Evolutionary conservation across 30 jellyfish, hydroid and myxozoan species (phyloP).

Genomic region (Morbakka virulenta): DNA sequence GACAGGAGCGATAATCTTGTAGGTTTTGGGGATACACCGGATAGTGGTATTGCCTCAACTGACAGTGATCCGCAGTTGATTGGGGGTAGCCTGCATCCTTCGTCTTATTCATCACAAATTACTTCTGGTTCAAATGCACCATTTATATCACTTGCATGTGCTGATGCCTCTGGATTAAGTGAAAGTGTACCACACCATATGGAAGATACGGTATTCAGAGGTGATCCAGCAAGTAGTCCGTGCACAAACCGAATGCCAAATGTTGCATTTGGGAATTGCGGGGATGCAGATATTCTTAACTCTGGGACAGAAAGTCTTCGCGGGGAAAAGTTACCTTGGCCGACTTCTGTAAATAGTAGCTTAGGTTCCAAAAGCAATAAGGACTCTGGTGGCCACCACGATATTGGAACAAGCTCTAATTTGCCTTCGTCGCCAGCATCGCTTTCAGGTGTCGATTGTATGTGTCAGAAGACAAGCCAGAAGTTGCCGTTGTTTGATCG

Average conservation of each 20-base stretch:
- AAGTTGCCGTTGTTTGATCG: slow-evolving; percentile 1
- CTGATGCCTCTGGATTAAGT: background rate
- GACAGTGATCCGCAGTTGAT: background rate
- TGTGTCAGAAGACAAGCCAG: background rate
- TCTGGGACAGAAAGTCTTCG: background rate
- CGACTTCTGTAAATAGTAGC: background rate
- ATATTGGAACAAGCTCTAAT: background rate
- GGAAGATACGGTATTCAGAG: background rate
- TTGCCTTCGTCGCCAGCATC: background rate
- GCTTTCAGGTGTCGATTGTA: background rate
- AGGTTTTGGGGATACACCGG: background rate
- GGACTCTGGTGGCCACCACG: background rate
- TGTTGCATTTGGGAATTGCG: background rate
- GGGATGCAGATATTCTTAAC: background rate
- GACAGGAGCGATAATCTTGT: background rate
- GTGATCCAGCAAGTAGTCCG: background rate
- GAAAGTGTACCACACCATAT: background rate
- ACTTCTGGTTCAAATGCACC: background rate
- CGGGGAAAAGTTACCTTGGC: background rate
- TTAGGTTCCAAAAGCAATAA: background rate
- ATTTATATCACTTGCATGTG: background rate
- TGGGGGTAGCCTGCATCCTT: background rate
- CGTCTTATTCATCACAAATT: background rate
- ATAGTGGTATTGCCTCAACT: background rate
- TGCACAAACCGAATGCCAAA: background rate